Conservation (phyloP, 2,797 vertebrate species). For the Dromococcyx pavoninus region DNA sequence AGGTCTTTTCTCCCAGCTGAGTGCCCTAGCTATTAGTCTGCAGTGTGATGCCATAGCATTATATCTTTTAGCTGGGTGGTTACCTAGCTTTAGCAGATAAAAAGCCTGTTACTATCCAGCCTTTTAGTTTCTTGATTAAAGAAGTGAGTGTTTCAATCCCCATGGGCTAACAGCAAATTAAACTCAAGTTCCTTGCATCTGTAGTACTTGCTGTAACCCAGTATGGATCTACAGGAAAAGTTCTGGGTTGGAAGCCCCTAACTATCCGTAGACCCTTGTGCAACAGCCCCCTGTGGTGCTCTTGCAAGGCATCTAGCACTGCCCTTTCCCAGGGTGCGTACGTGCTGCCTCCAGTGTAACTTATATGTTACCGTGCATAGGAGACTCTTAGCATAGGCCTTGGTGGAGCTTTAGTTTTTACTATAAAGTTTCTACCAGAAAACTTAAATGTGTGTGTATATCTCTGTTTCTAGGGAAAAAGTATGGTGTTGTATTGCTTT, state of each 20-base stretch:
- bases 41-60: background rate
- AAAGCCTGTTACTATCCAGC: background rate
- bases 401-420: background rate
- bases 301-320: fast-evolving
- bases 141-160: background rate
- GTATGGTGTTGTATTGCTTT: background rate
- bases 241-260: background rate
- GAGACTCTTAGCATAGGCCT: fast-evolving
- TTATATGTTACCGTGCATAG: background rate
- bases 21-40: background rate
- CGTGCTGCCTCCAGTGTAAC: background rate
- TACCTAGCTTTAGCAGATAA: background rate
- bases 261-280: background rate
- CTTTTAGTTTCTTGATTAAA: conserved; percentile 1
- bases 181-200: background rate
- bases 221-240: background rate
- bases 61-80: background rate
- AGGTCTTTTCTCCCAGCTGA: background rate
- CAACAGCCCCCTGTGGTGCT: background rate
- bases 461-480: background rate
- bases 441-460: background rate
- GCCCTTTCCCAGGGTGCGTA: fast-evolving
- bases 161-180: background rate
- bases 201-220: background rate
- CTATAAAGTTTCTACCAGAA: background rate